Percentiles rank a stretch among this genome's conserved stretches.
Conservation (phyloP, 2,113 vertebrate genomes). For the Potamarius usumacintae region DNA sequence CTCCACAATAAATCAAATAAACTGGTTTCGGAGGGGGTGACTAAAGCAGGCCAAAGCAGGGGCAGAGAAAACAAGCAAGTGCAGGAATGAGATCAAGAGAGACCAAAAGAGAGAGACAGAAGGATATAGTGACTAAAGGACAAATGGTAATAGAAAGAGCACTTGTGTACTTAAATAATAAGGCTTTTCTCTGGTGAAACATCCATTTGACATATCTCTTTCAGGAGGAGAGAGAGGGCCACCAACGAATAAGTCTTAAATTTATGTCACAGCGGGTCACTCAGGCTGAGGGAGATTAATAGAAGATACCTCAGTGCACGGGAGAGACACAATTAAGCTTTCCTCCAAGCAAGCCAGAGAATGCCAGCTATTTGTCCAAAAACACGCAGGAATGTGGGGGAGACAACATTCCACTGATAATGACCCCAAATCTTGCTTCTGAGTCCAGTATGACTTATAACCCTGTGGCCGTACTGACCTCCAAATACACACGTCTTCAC, state of each 20-base stretch:
- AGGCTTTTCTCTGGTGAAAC: neutral
- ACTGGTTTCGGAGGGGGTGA: conserved; percentile 53
- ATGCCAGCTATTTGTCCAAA: conserved; percentile 45
- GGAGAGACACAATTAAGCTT: conserved; percentile 26
- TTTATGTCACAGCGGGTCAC: conserved; percentile 6
- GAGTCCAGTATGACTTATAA: conserved; percentile 26
- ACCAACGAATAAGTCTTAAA: conserved; percentile 8
- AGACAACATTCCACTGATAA: conserved; percentile 43
- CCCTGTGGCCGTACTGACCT: conserved; percentile 21
- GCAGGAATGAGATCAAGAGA: conserved; percentile 19
- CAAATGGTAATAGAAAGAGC: conserved; percentile 10
- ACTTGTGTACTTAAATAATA: neutral
- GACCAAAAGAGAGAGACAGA: neutral
- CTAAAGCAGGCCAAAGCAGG: conserved; percentile 40
- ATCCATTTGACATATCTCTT: neutral
- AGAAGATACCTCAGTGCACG: conserved; percentile 21
- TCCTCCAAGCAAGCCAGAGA: conserved; percentile 28
- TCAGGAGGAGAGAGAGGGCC: neutral
- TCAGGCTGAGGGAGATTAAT: conserved; percentile 24
- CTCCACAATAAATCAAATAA: conserved; percentile 81
- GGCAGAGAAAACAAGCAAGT: conserved; percentile 58
- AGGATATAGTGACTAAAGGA: neutral
- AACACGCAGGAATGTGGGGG: conserved; percentile 39
- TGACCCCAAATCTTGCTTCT: conserved; percentile 33
- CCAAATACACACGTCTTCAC: neutral